Base-by-base conservation (phyloP, 2,888 invertebrate species). In the Mimas tiliae region DNA sequence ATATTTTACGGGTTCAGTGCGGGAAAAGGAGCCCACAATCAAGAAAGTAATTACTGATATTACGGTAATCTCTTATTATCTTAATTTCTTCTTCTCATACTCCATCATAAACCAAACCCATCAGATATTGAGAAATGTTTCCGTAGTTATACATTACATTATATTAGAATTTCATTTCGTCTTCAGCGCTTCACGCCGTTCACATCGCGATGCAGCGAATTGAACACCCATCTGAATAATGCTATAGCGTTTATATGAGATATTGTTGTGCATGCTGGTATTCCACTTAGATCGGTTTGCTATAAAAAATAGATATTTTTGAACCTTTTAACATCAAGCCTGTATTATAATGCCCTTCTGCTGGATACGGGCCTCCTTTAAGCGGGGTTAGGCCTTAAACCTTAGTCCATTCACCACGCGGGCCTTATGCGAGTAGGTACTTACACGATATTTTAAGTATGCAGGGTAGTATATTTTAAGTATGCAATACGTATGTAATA, bases 201-300 rank as follows among this genome's bases (percentile, higher is more conserved):
- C 52, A 63, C 66, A 48, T 69, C 67, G 68, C 64, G 71, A 71
- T 68, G 66, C 65, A 70, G 69, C 70, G 69, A 70, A 74, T 72
- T 72, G 76, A 74, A 76, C 72, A 74, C 71, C 74, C 69, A 78
- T 82, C 77, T 79, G 78, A 79, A 74, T 82, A 78, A 77, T 72
- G 68, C 72, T 69, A 72, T 72, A 70, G 71, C 71, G 66, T 76
- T 76, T 76, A 75, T 77, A 74, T 74, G 72, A 74, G 68, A 76
- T 78, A 77, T 75, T 75, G 72, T 71, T 70, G 71, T 65, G 67
- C 11, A 45, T 27, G 52, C 3, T 63, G 19, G 47, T 52, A 11
- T 3, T 63, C 63, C 66, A 66, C 2, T 63, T 14, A n/a, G n/a
- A 21, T n/a, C 6, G 14, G 14, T 6, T 21, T 19, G 62, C 62